Conservation (phyloP, 2,113 vertebrate species). For the Mustelus asterias region DNA sequence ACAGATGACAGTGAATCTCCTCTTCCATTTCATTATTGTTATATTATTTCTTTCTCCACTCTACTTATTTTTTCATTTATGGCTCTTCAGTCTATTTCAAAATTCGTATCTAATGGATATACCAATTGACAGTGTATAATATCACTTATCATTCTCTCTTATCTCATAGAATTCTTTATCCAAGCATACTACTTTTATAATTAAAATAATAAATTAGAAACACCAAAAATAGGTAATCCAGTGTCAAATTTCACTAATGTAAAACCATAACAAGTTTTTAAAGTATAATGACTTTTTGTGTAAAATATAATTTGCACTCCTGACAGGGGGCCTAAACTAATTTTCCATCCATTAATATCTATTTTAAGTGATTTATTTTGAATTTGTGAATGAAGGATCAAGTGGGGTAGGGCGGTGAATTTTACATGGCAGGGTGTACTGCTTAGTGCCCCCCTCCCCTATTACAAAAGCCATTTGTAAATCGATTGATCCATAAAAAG, state of each 20-base stretch:
- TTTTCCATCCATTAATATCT: background rate
- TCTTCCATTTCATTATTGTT: background rate
- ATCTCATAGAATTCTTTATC: background rate
- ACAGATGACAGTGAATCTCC: background rate
- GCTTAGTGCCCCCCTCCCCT: too few species aligned
- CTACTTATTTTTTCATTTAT: background rate
- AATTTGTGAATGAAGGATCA: background rate
- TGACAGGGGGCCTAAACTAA: background rate
- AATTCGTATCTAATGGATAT: background rate
- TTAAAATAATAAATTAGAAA: background rate
- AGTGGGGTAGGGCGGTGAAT: background rate
- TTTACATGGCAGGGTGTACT: background rate
- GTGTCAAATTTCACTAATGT: background rate
- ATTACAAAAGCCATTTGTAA: too few species aligned
- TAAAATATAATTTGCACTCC: background rate
- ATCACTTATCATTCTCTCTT: background rate
- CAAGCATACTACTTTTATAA: background rate
- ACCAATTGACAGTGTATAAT: background rate
- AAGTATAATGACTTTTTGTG: background rate
- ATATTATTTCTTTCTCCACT: background rate
- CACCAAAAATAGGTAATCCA: background rate
- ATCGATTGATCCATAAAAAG: too few species aligned
- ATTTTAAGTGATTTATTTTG: background rate
- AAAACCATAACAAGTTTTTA: background rate
- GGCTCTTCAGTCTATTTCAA: background rate